Base-by-base conservation (phyloP, 1,140 invertebrate species). In the Arctopsyche grandis region DNA sequence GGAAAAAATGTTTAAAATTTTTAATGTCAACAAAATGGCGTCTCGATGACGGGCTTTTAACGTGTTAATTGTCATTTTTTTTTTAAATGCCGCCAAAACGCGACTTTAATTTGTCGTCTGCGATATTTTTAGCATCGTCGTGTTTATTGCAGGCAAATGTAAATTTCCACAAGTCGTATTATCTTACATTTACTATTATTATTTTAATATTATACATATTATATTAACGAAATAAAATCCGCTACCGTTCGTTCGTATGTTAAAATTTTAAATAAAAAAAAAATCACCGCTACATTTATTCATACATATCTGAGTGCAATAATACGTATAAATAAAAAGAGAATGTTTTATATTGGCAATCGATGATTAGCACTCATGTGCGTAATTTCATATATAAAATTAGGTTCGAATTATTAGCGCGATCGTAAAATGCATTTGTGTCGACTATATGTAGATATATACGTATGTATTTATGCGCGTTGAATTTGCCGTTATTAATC, bases 361-460 rank as follows among this genome's bases (percentile, higher is more conserved):
- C 69, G 69, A 71, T 71, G 69, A 71, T 71, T 71, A 71, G 69
- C 69, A 71, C 69, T 71, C 44, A 71, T 71, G 69, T 71, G 69
- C 44, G 69, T 71, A 71, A 46, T 71, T 71, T 48, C 69, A 22
- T 71, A 48, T 48, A 46, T 21, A 19, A 71, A 71, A 71, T 19
- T 5, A 19, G 69, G 1, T 9, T 71, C 44, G 63, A 71, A 46
- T 71, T n/a, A n/a, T n/a, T 71, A 71, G 26, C 69, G 21, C 44
- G 12, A 38, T 48, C 38, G 16, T 71, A 71, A 71, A 71, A 46
- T 19, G 16, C n/a, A 71, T 71, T 46, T 46, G 43, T 46, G 16
- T 9, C 24, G 21, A 16, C 56, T 38, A 38, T 38, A n/a, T n/a
- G n/a, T n/a, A n/a, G n/a, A n/a, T n/a, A n/a, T n/a, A 38, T 7